Evolutionary conservation across 2,113 vertebrate genomes (phyloP), one percentile per base, ranked within the genome.

Genomic region (Ploceus nigricollis): DNA sequence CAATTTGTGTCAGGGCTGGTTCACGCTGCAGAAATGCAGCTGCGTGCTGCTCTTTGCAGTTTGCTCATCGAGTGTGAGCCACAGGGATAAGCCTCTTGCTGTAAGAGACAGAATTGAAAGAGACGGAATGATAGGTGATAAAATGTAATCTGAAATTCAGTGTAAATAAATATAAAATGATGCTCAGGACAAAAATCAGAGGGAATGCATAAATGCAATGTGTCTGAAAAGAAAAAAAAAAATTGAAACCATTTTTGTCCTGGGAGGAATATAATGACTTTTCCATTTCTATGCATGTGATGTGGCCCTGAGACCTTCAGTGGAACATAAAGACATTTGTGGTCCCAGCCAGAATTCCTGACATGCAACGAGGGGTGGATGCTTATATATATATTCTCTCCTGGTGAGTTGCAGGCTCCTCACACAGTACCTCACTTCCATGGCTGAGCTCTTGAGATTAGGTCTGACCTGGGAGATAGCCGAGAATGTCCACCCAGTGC

Each of bases 381-480:
- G 11, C 2, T 61, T 77, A n/a, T n/a, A n/a, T n/a, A n/a, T n/a
- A n/a, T n/a, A n/a, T n/a, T n/a, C n/a, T 53, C 22, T 70, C 0
- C 0, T 12, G 20, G 39, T n/a, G 42, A 11, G 11, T 47, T 82
- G 22, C 20, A 44, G 19, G 4, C 31, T 37, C 17, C 17, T 77
- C 24, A 22, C 3, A 2, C 0, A 6, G 40, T 35, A 40, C 33
- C 30, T 44, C 9, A 7, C 8, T 28, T 40, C 30, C 8, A 9
- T 6, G 6, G 12, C 35, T 51, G 30, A 69, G 22, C 27, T 7
- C 14, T 14, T 23, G 18, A 68, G 10, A 12, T 9, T 60, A 0
- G 8, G 15, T 45, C 22, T 80, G 25, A 28, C 17, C 28, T 42
- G 23, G 25, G 23, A 50, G 37, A 47, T 5, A 42, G 28, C 33